Conservation (phyloP, 2,797 vertebrate genomes). For the Diceros bicornis region DNA sequence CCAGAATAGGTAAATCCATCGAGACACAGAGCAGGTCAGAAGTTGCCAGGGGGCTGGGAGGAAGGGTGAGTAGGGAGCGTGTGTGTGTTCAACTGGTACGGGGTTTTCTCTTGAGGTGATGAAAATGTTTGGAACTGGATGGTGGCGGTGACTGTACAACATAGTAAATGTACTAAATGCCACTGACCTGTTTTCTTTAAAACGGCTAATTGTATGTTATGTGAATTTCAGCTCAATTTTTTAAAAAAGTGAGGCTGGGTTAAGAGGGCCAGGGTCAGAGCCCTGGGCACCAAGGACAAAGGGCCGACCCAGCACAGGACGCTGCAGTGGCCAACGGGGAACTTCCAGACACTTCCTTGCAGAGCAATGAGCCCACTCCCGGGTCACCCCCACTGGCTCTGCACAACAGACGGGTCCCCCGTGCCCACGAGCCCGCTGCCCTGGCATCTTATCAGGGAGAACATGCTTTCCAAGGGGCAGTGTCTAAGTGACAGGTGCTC, state of each 20-base stretch:
- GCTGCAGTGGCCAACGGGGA: fast-evolving
- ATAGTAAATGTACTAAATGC: fast-evolving
- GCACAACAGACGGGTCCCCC: not conserved
- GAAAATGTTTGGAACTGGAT: not conserved
- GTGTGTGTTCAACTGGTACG: fast-evolving
- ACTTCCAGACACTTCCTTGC: too few species aligned
- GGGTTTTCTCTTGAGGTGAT: fast-evolving
- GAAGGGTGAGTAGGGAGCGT: fast-evolving
- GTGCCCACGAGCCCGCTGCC: fast-evolving
- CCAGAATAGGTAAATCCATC: fast-evolving
- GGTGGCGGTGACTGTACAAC: not conserved
- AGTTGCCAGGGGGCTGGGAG: not conserved
- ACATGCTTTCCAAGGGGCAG: not conserved
- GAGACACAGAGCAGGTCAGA: fast-evolving
- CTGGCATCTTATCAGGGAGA: fast-evolving
- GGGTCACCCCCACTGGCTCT: fast-evolving
- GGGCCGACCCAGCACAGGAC: not conserved
- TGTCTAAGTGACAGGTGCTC: not conserved
- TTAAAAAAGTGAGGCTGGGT: not conserved
- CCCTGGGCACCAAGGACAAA: not conserved
- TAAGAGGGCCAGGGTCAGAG: not conserved
- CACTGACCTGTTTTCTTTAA: not conserved
- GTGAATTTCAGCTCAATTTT: not conserved
- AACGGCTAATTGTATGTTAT: not conserved
- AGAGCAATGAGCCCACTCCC: fast-evolving